Evolutionary conservation across 2,888 invertebrate species (phyloP), one percentile per base, ranked within the genome.

Genomic region (Pristionchus maxplancki): DNA sequence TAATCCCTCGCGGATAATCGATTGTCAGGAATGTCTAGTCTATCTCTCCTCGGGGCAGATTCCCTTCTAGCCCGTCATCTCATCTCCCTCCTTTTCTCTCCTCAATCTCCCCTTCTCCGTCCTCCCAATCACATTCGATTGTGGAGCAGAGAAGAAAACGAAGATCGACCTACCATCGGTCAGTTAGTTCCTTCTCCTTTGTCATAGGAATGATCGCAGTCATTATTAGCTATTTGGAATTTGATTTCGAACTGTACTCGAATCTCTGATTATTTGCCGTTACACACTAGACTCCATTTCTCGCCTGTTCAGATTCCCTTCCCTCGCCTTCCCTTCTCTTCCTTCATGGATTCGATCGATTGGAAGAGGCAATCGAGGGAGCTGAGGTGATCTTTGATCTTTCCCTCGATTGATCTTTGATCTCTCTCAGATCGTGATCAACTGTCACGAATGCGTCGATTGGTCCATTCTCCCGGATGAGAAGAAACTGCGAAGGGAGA

Each of bases 381-480:
- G 71, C 50, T 34, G 71, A 87, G 71, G 86, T 87, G 31, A 67
- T 24, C 24, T 40, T 44, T 85, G 58, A 37, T 64, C 85, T 37
- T 44, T 28, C 20, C 0, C 31, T 64, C 20, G 24, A 9, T 44
- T 85, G 64, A 62, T 40, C 82, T 53, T 83, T 53, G 44, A 37
- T 34, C 31, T 64, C 28, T 28, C 15, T 37, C 71, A 87, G 86
- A 50, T 71, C 24, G 91, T 93, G 8, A 90, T 93, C 71, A 93
- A 93, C 89, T 82, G 92, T 24, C 93, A 93, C 85, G 93, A 93
- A 67, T 88, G 83, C 37, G 90, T 89, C 13, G 93, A 93, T 74
- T 92, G 93, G 64, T 92, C 92, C 1, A 31, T 92, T 71, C 28
- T 88, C 0, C 93, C 93, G 2, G 89, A 93, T 58, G 81, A 88